Evolutionary conservation across 2,888 invertebrate species (phyloP), one percentile per base, ranked within the genome.

Genomic region (Ditula angustiorana): DNA sequence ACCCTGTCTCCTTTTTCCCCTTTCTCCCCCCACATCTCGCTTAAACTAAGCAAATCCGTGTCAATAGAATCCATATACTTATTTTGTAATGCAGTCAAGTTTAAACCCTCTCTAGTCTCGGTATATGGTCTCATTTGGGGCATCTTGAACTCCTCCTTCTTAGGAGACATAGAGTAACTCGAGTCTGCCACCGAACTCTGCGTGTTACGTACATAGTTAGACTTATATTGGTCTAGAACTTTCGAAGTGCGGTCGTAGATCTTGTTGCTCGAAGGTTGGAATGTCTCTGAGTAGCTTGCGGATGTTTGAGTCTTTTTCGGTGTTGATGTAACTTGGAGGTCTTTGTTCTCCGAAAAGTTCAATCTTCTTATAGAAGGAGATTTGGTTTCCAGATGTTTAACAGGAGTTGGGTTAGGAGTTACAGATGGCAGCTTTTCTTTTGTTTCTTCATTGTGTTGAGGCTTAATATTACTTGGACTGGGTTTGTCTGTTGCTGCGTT

Each of bases 11-110:
- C 84, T 67, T 80, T 83, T 62, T 81, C 90, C 64, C 79, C 85
- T 70, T 78, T 93, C 74, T 81, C 92, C 67, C 93, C 94, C 96
- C 96, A 96, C 58, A 96, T 87, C 74, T 95, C 95, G 44, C 95
- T 94, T 66, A 96, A 90, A 74, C 95, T 93, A 67, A 93, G 76
- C 67, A 93, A 72, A 69, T 92, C 93, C 21, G 91, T 90, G 64
- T 92, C 91, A 63, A 92, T 86, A 2, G 88, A 83, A 50, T 91
- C 88, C 55, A 88, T 74, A 24, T 78, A 75, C 56, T 85, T 88
- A 69, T 79, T 80, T 60, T 83, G 83, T 56, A 85, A 64, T 4
- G 76, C 70, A 50, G 74, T 58, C 8, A 75, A 46, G 62, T 80
- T 84, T 26, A 74, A 71, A 52, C 74, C 75, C 21, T 88, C 87